A percentile compares a stretch with the other conserved stretches of the same genome.
Evolutionary conservation across 2,113 vertebrate genomes (phyloP).

Genomic region (Phrynocephalus versicolor): DNA sequence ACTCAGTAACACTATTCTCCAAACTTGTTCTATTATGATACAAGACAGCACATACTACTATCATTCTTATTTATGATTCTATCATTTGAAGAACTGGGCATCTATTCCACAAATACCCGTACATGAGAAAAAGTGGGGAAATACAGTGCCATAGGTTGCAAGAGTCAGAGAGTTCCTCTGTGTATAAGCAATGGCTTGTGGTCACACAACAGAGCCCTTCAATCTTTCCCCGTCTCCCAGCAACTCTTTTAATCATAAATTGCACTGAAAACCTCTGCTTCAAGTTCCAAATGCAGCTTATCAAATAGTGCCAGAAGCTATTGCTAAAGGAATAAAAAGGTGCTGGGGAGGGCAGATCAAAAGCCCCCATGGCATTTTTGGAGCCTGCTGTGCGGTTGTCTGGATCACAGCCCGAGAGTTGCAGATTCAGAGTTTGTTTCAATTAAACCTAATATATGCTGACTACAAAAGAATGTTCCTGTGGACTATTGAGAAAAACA

Average conservation of each 20-base stretch:
- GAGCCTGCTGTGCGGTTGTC: slow-evolving; percentile 1
- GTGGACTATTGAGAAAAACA: slow-evolving; percentile 29
- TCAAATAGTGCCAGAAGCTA: slow-evolving; percentile 15
- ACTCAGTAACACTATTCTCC: no score
- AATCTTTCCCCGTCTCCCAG: no score
- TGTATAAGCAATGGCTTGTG: not conserved
- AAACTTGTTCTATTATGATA: no score
- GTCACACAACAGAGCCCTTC: not conserved
- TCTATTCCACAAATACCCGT: slow-evolving; percentile 7
- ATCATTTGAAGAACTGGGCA: not conserved
- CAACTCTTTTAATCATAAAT: not conserved
- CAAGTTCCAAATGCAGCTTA: not conserved
- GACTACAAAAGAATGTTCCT: slow-evolving; percentile 37
- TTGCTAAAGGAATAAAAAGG: not conserved
- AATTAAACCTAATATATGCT: slow-evolving; percentile 43
- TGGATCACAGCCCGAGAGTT: slow-evolving; percentile 15
- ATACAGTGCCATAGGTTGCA: not conserved
- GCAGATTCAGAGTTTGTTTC: slow-evolving; percentile 35
- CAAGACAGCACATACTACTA: no score
- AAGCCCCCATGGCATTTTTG: not conserved
- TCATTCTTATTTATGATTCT: no score
- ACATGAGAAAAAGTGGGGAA: not conserved
- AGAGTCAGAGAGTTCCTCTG: not conserved
- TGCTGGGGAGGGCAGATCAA: not conserved
- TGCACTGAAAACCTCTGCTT: not conserved